These are phyloP conservation scores for Ennomos erosarius DNA, from an alignment of 2,888 invertebrate genomes.

Conservation along the genomic window DNA sequence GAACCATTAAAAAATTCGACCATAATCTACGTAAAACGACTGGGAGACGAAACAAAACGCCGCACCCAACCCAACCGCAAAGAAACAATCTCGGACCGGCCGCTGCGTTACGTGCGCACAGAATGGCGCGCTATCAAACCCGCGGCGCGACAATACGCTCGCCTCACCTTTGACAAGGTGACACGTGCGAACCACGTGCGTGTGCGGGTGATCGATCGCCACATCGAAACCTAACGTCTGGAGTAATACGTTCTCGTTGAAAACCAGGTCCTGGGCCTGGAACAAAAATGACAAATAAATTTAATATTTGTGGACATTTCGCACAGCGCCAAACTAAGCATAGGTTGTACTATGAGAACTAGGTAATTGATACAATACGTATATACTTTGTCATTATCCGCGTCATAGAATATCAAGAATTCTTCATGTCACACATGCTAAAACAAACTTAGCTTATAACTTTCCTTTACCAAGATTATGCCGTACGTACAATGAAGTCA, in stretches of 20 bases:
- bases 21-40: too few relatives aligned
- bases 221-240: constrained; percentile 99
- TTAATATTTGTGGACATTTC: too few relatives aligned
- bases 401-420: too few relatives aligned
- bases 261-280: constrained; percentile 96
- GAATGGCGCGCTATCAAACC: constrained; percentile 8
- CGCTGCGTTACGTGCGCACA: constrained; percentile 19
- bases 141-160: constrained; percentile 46
- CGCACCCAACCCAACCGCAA: constrained; percentile 2
- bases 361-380: too few relatives aligned
- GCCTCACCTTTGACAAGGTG: constrained; percentile 96
- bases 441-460: too few relatives aligned
- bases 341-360: too few relatives aligned
- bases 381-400: too few relatives aligned
- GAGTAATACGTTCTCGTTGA: constrained; percentile 98
- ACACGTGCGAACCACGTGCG: constrained; percentile 98
- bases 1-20: too few relatives aligned
- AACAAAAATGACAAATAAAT: constrained; percentile 42
- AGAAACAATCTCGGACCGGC: constrained; percentile 4
- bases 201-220: constrained; percentile 99
- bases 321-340: too few relatives aligned
- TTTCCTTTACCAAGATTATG: too few relatives aligned
- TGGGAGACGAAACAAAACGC: constrained; percentile 3
- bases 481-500: too few relatives aligned
- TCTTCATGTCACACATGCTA: too few relatives aligned